Evolutionary conservation across 2,113 vertebrate species (phyloP), one percentile per base, ranked within the genome.

Genomic region (Dromas ardeola): DNA sequence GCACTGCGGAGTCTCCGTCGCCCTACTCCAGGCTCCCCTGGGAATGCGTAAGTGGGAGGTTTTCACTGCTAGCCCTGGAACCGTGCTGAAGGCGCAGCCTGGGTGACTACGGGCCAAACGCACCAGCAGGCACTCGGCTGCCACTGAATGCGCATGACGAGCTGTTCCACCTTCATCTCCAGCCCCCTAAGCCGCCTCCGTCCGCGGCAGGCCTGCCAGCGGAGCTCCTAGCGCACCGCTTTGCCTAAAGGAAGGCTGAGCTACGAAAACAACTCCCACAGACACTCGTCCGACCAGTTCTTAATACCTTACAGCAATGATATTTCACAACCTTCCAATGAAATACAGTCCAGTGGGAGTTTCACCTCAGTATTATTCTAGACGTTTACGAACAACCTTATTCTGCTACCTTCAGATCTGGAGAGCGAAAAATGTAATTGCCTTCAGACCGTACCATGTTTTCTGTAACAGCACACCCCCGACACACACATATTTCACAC

Each of bases 171-270:
- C 89, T 95, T 79, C 87, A 89, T 59, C 91, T 91, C 70, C 83
- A 45, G 69, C 73, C 85, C 74, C 94, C 91, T 23, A 53, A 79
- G 3, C 52, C 40, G 71, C 84, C 86, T 76, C 43, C 30, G 40
- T 81, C 86, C 47, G 38, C 15, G 52, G 56, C 87, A 84, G 76
- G 47, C 67, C 55, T 40, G 40, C 66, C 34, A 22, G 77, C 42
- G 59, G 63, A 81, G 47, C 72, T 93, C 89, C 89, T 52, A 81
- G 73, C 19, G 58, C 87, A 56, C 16, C 52, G 5, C 70, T 91
- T 81, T 40, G 87, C 93, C 91, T 91, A 47, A 45, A 90, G 95
- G 87, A 79, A 93, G 70, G 40, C 78, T 69, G 95, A 96, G 52
- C 38, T 65, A 43, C 84, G 90, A 93, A 95, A 90, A 94, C 88